Conservation (phyloP, 2,797 vertebrate genomes). For the Enteromius trimaculatus region DNA sequence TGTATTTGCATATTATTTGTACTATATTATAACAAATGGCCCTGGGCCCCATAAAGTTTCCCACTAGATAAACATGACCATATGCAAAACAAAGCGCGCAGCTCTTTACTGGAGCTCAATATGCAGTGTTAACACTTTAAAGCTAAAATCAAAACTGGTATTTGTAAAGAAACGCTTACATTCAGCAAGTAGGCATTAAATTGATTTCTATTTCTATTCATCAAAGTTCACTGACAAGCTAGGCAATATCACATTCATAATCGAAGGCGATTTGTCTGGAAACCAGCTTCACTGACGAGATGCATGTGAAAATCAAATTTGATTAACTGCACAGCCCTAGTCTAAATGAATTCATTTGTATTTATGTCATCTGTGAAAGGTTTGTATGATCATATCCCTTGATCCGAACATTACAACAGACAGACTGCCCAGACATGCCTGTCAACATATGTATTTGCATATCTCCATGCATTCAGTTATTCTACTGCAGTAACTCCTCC, state of each 20-base stretch:
- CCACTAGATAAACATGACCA: neutral
- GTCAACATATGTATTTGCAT: neutral
- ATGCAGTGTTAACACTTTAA: neutral
- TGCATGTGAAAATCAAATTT: too few relatives aligned
- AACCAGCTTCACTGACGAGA: too few relatives aligned
- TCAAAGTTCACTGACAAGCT: too few relatives aligned
- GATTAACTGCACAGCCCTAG: too few relatives aligned
- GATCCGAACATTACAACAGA: neutral
- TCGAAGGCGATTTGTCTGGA: too few relatives aligned
- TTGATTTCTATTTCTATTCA: neutral
- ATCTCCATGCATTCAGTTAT: neutral
- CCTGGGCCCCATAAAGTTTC: neutral
- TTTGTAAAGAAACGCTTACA: neutral
- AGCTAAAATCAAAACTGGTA: neutral
- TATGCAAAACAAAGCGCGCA: neutral
- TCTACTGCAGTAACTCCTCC: neutral
- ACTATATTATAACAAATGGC: too few relatives aligned
- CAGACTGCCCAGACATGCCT: neutral
- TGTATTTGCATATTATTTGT: too few relatives aligned
- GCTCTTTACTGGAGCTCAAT: neutral
- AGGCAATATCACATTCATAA: too few relatives aligned
- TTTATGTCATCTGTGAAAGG: neutral
- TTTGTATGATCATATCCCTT: neutral
- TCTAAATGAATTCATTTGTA: too few relatives aligned
- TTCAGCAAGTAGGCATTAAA: neutral